Conservation (phyloP, 1,140 invertebrate genomes). For the Caenorhabditis latens region DNA sequence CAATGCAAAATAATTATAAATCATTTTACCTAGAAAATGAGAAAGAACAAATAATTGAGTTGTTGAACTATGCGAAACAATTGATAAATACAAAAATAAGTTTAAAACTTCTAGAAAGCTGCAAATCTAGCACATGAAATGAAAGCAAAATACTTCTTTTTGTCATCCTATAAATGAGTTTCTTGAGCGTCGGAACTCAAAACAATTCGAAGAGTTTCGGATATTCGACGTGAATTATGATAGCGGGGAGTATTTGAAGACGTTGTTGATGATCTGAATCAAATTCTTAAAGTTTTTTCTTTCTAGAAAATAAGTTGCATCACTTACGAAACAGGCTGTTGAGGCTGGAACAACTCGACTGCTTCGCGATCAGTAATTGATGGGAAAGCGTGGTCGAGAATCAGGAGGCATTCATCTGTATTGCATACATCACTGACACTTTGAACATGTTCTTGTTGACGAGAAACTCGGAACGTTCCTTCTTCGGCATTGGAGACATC, state of each 20-base stretch:
- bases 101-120: conserved; percentile 36
- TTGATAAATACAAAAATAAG: conserved; percentile 35
- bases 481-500: conserved; percentile 77
- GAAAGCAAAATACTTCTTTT: neutral
- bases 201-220: conserved; percentile 76
- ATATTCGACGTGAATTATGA: conserved; percentile 71
- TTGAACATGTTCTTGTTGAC: conserved; percentile 74
- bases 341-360: conserved; percentile 57
- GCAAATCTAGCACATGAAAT: conserved; percentile 17
- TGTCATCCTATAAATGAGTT: conserved; percentile 71
- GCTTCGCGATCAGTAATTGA: conserved; percentile 76
- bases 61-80: neutral
- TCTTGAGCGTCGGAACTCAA: conserved; percentile 73
- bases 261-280: conserved; percentile 51
- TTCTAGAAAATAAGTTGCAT: neutral
- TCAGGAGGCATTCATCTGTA: conserved; percentile 75
- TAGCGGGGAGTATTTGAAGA: conserved; percentile 42
- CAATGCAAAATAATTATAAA: conserved; percentile 27
- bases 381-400: conserved; percentile 77
- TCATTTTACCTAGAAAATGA: conserved; percentile 39
- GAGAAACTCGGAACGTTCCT: conserved; percentile 76
- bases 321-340: conserved; percentile 1
- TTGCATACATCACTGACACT: conserved; percentile 76
- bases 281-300: neutral
- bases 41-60: neutral